These are phyloP conservation scores for Nothura maculosa DNA, from an alignment of 2,797 vertebrate genomes.

Conservation along the genomic window DNA sequence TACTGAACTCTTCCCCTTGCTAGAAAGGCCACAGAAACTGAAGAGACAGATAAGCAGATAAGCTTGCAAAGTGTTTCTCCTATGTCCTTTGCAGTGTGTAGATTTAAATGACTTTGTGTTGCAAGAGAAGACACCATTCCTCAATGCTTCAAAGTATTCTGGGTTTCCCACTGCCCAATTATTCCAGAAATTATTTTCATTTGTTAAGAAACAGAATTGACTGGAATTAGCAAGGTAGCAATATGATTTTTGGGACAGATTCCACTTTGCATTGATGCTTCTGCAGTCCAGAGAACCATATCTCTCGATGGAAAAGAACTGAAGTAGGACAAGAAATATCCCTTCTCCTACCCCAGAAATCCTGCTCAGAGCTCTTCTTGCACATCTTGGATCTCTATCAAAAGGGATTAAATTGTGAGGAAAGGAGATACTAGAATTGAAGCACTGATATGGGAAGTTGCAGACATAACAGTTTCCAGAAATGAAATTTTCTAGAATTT, in stretches of 20 bases:
- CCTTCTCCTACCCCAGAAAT: not conserved
- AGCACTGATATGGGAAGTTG: not conserved
- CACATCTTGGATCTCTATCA: not conserved
- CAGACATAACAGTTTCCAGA: no score
- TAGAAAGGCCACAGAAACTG: not conserved
- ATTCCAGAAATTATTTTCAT: not conserved
- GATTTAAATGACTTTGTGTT: constrained; percentile 9
- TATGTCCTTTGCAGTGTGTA: constrained; percentile 49
- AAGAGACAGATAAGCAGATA: constrained; percentile 10
- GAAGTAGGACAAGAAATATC: not conserved
- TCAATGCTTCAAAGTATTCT: not conserved
- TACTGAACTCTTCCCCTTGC: not conserved
- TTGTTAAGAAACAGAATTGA: not conserved
- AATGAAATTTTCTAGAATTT: not conserved
- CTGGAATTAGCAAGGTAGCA: not conserved
- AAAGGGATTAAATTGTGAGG: not conserved
- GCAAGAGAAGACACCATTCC: constrained; percentile 23
- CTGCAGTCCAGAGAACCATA: not conserved
- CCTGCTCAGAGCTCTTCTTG: not conserved
- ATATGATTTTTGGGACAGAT: not conserved
- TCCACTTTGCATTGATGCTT: not conserved
- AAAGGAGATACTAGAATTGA: not conserved
- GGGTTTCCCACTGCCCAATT: not conserved
- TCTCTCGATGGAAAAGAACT: not conserved
- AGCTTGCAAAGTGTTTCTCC: not conserved